Evolutionary conservation across 1,140 invertebrate species (phyloP).

Genomic region (Pseudomyrmex pallidus): DNA sequence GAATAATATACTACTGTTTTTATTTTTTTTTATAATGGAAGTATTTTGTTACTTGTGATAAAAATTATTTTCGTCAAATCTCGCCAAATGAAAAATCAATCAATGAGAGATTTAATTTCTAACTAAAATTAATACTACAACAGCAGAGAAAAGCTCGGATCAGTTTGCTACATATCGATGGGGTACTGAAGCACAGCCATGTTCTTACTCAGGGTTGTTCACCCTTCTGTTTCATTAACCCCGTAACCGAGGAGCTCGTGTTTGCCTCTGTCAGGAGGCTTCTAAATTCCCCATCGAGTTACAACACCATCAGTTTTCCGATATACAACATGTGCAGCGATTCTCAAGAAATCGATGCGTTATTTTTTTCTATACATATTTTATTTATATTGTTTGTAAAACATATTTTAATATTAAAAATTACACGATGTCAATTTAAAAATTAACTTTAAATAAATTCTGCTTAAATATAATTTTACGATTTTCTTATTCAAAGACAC

Average conservation of each 20-base stretch:
- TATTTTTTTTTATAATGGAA: no score
- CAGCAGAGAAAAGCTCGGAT: neutral
- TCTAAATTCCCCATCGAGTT: constrained; percentile 39
- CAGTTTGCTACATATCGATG: neutral
- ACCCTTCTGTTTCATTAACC: constrained; percentile 84
- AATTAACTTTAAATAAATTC: neutral
- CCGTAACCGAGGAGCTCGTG: constrained; percentile 45
- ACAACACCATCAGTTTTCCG: constrained; percentile 36
- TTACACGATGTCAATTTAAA: neutral
- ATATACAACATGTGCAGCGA: constrained; percentile 32
- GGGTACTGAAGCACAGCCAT: constrained; percentile 15
- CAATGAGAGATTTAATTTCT: no score
- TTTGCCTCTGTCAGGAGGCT: constrained; percentile 26
- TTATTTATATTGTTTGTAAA: neutral
- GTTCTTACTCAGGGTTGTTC: constrained; percentile 68
- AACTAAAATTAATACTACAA: neutral
- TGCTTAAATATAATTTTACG: neutral
- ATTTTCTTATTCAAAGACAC: neutral
- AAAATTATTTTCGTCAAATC: no score
- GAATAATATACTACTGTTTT: no score
- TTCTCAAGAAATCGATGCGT: constrained; percentile 36
- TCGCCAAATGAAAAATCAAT: neutral
- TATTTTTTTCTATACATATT: neutral
- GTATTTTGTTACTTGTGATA: no score
- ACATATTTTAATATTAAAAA: neutral